These are phyloP conservation scores for Strix occidentalis DNA, from an alignment of 2,797 vertebrate species.

Conservation along the genomic window DNA sequence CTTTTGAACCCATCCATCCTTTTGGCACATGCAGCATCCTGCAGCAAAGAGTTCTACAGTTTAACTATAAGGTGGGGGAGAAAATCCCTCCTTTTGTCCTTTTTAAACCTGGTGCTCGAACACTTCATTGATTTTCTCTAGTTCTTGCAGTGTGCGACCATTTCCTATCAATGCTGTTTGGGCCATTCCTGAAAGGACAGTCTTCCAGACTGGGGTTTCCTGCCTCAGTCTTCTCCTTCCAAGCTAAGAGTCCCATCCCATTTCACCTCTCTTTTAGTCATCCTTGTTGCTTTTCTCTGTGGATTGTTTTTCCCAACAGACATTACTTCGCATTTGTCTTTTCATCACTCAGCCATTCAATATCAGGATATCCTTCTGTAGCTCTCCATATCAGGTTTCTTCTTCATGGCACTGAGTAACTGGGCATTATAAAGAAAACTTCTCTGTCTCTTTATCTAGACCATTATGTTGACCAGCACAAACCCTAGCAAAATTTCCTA, in stretches of 20 bases:
- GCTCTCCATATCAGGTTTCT: not conserved
- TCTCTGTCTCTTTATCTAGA: not conserved
- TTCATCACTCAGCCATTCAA: not conserved
- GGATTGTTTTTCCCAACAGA: not conserved
- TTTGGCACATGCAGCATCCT: not conserved
- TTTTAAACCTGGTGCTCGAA: not conserved
- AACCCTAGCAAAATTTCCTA: not conserved
- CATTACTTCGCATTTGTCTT: not conserved
- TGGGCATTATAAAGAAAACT: not conserved
- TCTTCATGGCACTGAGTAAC: not conserved
- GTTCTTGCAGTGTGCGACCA: not conserved
- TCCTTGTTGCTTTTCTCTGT: not conserved
- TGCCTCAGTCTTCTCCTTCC: not conserved
- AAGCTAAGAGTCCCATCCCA: not conserved
- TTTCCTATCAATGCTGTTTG: not conserved
- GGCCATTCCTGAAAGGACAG: not conserved
- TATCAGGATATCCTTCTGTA: not conserved
- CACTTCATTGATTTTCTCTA: not conserved
- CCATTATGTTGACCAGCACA: not conserved
- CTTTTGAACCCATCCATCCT: not conserved
- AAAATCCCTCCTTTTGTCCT: not conserved
- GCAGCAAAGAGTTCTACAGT: not conserved
- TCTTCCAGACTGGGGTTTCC: not conserved
- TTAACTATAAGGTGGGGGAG: not conserved
- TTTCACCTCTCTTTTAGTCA: not conserved